Evolutionary conservation across 2,113 vertebrate genomes (phyloP).

Genomic region (Setophaga coronata): DNA sequence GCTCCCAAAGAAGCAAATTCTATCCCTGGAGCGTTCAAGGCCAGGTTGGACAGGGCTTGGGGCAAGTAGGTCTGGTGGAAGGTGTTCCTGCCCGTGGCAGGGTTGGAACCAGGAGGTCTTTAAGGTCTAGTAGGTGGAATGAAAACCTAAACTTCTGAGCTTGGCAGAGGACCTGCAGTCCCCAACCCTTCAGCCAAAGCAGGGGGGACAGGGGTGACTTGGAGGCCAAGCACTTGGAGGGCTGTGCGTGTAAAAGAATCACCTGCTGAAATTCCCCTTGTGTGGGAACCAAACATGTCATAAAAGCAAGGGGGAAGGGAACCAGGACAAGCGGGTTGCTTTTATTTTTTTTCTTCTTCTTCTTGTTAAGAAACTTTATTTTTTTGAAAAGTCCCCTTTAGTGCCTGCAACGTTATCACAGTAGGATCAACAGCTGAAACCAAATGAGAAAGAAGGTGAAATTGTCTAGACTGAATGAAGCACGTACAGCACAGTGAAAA

Average conservation of each 20-base stretch:
- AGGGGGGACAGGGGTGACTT: neutral
- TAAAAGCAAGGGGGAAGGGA: neutral
- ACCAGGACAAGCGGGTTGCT: neutral
- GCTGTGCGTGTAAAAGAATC: neutral
- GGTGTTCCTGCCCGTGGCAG: neutral
- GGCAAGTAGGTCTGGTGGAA: neutral
- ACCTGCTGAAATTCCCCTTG: neutral
- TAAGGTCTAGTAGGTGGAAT: accelerated
- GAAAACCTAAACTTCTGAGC: neutral
- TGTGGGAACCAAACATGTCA: neutral
- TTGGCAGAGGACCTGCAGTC: neutral
- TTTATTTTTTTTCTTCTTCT: neutral
- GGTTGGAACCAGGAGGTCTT: neutral
- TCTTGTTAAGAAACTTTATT: conserved; percentile 10
- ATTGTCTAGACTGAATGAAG: conserved; percentile 5
- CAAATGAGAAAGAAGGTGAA: conserved; percentile 48
- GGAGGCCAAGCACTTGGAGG: neutral
- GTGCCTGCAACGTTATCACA: neutral
- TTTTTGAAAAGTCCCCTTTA: conserved; percentile 11
- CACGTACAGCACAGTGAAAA: neutral
- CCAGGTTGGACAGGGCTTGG: neutral
- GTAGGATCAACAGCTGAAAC: conserved; percentile 25
- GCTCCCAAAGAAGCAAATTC: neutral
- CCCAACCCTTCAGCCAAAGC: neutral
- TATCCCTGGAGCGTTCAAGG: too few relatives aligned